phyloP scores from a whole-genome alignment of 2,888 invertebrate genomes.

The Drosophila imparisetae region DNA sequence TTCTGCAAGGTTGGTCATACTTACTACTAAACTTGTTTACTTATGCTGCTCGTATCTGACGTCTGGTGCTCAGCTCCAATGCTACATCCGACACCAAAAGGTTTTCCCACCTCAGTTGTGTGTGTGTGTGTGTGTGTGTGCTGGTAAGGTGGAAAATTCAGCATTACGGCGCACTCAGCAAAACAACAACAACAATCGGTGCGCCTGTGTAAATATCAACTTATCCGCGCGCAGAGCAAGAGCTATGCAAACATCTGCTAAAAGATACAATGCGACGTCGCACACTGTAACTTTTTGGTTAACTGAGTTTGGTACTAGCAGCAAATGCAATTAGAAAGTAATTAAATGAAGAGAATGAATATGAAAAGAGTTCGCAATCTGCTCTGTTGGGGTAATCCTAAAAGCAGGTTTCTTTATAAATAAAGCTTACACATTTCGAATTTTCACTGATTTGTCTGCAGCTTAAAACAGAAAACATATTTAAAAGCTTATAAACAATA shows the following conservation, averaged over 20 bases:
- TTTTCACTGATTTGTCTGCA: background rate
- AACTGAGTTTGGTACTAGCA: constrained; percentile 13
- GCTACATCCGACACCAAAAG: background rate
- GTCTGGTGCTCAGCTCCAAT: constrained; percentile 10
- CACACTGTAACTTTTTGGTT: constrained; percentile 19
- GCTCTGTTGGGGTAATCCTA: background rate
- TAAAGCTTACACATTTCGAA: background rate
- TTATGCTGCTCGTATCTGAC: constrained; percentile 60
- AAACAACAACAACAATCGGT: constrained; percentile 21
- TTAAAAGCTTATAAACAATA: background rate
- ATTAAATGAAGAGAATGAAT: background rate
- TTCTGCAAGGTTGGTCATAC: constrained; percentile 70
- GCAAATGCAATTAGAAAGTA: constrained; percentile 9
- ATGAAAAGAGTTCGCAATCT: background rate
- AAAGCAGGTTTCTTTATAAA: background rate
- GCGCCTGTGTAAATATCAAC: constrained; percentile 69
- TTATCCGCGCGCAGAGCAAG: constrained; percentile 66
- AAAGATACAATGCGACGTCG: constrained; percentile 17
- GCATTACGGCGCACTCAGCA: constrained; percentile 63
- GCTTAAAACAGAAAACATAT: background rate
- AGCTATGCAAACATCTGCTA: constrained; percentile 63
- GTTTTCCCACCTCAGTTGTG: background rate
- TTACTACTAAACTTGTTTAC: constrained; percentile 76
- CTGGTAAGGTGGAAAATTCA: constrained; percentile 70
- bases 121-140: constrained; percentile 8